Evolutionary conservation across 2,113 vertebrate genomes (phyloP).

Genomic region (Muntiacus reevesi): DNA sequence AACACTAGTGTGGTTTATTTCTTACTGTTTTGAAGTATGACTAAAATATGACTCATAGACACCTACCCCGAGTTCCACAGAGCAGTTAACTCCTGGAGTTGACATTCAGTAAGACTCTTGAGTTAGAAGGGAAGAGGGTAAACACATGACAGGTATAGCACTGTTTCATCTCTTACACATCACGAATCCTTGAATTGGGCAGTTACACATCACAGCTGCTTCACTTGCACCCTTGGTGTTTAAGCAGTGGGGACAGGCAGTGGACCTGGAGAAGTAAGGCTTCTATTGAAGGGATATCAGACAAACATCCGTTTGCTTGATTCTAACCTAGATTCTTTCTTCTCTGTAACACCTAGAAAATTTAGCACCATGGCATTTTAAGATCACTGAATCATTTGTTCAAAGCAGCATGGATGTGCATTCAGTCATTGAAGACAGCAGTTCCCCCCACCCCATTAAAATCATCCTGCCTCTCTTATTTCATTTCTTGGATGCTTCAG

Average conservation of each 20-base stretch:
- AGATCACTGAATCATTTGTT: slow-evolving; percentile 10
- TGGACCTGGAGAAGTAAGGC: neutral
- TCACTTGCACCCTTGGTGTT: neutral
- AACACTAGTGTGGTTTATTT: neutral
- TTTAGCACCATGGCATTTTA: neutral
- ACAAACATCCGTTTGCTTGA: neutral
- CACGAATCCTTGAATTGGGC: neutral
- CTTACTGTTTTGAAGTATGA: slow-evolving; percentile 39
- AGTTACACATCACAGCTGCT: neutral
- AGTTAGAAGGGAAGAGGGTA: neutral
- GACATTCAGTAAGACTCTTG: neutral
- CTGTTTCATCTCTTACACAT: neutral
- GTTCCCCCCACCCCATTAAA: neutral
- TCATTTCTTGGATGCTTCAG: neutral
- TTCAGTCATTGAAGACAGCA: neutral
- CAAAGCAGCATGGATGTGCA: neutral
- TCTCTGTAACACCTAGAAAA: neutral
- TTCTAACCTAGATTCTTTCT: neutral
- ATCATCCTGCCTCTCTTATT: neutral
- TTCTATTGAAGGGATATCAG: neutral
- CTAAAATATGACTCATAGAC: slow-evolving; percentile 48
- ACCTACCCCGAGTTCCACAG: neutral
- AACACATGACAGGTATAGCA: neutral
- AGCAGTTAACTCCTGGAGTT: neutral
- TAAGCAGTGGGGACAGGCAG: neutral